Percentiles rank a stretch among this genome's conserved stretches.
These are phyloP conservation scores for Carposina sasakii DNA, from an alignment of 1,140 invertebrate species.

Conservation along the genomic window DNA sequence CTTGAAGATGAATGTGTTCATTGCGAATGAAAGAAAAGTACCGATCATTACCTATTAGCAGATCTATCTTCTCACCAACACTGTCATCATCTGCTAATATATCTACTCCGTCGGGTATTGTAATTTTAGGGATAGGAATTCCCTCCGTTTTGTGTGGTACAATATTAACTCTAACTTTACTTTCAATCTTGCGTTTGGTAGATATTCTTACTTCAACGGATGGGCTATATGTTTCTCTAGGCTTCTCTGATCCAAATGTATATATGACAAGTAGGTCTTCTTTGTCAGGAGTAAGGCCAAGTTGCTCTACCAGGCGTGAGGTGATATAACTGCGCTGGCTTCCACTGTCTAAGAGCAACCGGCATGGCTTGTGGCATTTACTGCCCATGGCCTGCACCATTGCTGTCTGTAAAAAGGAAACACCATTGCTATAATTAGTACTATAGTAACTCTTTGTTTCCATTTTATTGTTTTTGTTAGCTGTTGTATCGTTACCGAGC, in stretches of 20 bases:
- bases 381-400: not conserved
- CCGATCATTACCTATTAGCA: conserved; percentile 10
- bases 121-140: not conserved
- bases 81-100: conserved; percentile 6
- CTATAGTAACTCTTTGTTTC: not conserved
- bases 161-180: conserved; percentile 1
- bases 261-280: not conserved
- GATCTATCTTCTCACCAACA: not conserved
- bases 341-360: not conserved
- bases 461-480: not conserved
- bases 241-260: conserved; percentile 1
- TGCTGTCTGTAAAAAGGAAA: not conserved
- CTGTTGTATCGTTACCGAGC: not conserved
- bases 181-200: not conserved
- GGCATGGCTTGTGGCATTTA: not conserved
- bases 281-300: not conserved
- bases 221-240: not conserved
- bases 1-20: not conserved
- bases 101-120: not conserved
- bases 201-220: not conserved
- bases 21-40: conserved; percentile 1
- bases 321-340: conserved; percentile 7
- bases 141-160: not conserved
- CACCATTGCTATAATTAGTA: not conserved
- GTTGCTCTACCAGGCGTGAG: not conserved